Conservation (phyloP, 2,113 vertebrate species). For the Ceuthmochares aereus region DNA sequence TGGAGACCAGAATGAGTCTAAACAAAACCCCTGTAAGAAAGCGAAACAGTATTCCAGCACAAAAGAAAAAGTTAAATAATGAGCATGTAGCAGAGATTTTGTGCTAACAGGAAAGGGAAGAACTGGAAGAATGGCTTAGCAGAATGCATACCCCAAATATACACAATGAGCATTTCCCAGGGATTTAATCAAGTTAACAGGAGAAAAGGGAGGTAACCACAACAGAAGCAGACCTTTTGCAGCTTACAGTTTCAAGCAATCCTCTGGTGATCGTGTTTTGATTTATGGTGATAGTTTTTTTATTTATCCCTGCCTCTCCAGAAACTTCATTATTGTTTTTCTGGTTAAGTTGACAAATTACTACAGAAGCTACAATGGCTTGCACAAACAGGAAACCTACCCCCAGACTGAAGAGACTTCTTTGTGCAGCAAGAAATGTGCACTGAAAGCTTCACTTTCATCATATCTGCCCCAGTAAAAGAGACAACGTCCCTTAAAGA, state of each 20-base stretch:
- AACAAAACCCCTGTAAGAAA: neutral
- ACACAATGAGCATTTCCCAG: neutral
- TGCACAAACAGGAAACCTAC: neutral
- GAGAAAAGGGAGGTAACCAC: neutral
- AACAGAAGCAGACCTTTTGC: neutral
- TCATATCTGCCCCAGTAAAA: neutral
- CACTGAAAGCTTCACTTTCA: neutral
- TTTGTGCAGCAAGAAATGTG: neutral
- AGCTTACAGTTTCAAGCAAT: neutral
- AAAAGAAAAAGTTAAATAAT: neutral
- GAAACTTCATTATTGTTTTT: neutral
- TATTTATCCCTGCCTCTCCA: neutral
- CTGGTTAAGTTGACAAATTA: neutral
- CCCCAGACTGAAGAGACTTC: neutral
- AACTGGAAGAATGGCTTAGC: neutral
- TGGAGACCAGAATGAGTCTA: neutral
- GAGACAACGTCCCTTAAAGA: no score
- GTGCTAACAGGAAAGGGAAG: neutral
- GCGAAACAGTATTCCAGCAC: neutral
- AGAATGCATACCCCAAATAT: neutral
- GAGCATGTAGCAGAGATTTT: rapidly evolving
- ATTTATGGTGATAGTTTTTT: neutral
- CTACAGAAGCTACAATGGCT: neutral
- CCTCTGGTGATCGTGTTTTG: neutral
- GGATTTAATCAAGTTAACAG: neutral